Conservation (phyloP, 2,797 vertebrate genomes). For the Tokudaia tokunoshimensis region DNA sequence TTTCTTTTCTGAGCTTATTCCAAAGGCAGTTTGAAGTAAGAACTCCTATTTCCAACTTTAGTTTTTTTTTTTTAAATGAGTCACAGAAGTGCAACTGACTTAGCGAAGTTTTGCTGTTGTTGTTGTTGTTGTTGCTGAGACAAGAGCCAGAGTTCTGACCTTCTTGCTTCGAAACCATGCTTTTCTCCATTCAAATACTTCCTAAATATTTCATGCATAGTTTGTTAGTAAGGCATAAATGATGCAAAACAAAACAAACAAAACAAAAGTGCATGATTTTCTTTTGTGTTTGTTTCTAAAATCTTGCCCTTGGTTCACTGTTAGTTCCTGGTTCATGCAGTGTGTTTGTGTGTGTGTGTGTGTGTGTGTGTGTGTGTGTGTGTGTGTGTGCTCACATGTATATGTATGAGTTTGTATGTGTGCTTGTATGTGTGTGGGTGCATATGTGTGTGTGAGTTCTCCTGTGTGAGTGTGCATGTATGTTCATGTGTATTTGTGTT, state of each 20-base stretch:
- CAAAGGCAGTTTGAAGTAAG: background rate
- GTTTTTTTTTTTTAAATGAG: background rate
- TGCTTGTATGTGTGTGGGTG: too few species aligned
- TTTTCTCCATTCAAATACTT: conserved; percentile 17
- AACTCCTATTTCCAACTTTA: background rate
- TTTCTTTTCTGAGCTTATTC: background rate
- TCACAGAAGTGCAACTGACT: background rate
- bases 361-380: background rate
- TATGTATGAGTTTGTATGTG: too few species aligned
- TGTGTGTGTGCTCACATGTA: too few species aligned
- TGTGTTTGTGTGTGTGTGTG: background rate
- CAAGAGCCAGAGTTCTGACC: background rate
- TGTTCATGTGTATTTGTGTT: background rate
- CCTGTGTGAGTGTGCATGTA: background rate
- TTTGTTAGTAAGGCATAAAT: background rate
- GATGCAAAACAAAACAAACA: background rate
- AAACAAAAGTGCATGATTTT: background rate
- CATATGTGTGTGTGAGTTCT: background rate
- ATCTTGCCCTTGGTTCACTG: background rate
- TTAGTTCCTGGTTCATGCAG: background rate
- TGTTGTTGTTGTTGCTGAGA: background rate
- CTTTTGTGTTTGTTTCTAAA: background rate
- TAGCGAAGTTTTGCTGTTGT: background rate
- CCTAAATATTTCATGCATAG: background rate
- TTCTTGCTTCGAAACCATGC: background rate